phyloP scores from a whole-genome alignment of 2,113 vertebrate species.

The Merops nubicus region DNA sequence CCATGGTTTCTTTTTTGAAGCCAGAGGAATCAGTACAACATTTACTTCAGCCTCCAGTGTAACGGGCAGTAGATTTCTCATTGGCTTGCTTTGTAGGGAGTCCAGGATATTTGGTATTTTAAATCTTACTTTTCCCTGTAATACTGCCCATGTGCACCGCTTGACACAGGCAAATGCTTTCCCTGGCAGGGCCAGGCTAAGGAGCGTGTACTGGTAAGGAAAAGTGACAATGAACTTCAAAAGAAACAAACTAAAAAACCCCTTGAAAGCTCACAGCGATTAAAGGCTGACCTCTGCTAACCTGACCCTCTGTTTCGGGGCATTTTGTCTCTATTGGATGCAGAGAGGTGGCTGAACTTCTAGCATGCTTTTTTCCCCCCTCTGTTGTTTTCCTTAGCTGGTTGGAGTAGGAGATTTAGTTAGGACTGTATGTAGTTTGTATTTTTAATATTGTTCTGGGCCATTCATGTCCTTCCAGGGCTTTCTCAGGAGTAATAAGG shows the following conservation, averaged over 20 bases:
- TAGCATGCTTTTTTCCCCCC: fast-evolving
- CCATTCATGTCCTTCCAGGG: not conserved
- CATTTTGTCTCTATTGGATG: not conserved
- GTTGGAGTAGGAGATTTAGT: not conserved
- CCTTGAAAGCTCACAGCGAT: not conserved
- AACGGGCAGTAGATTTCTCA: not conserved
- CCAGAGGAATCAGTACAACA: not conserved
- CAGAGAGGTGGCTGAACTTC: not conserved
- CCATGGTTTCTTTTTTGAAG: not conserved
- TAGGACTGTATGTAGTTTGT: not conserved
- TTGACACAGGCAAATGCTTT: not conserved
- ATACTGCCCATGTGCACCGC: not conserved
- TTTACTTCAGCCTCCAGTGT: not conserved
- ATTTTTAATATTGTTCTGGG: not conserved
- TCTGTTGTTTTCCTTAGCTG: not conserved
- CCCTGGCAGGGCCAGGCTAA: not conserved
- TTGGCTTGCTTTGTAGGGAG: not conserved
- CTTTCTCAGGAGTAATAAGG: not conserved
- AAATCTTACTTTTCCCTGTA: not conserved
- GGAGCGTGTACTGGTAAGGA: not conserved
- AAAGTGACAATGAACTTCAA: slow-evolving; percentile 33
- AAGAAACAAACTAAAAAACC: not conserved
- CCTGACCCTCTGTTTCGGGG: not conserved
- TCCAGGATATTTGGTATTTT: not conserved
- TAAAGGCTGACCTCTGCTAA: not conserved